Evolutionary conservation across 2,888 invertebrate species (phyloP).

Genomic region (Oegoconia quadripuncta): DNA sequence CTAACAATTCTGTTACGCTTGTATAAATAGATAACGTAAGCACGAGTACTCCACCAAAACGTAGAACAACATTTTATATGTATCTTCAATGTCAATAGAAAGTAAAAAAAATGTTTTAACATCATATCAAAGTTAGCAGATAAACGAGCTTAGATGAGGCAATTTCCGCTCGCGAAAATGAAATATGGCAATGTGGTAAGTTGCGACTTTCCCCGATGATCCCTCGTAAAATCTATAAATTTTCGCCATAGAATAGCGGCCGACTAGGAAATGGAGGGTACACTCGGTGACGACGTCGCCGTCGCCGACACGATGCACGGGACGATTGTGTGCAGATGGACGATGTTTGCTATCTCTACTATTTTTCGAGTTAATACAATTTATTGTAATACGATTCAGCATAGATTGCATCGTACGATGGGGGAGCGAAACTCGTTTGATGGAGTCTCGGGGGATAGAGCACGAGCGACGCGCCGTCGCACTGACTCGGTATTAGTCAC

Average conservation of each 20-base stretch:
- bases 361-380: slow-evolving; percentile 79
- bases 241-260: slow-evolving; percentile 47
- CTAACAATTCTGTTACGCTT: not conserved
- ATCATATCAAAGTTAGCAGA: slow-evolving; percentile 29
- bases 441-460: slow-evolving; percentile 68
- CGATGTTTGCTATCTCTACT: slow-evolving; percentile 76
- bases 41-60: no score
- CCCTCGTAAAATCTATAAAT: slow-evolving; percentile 76
- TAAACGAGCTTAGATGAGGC: slow-evolving; percentile 60
- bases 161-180: slow-evolving; percentile 68
- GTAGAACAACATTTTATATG: no score
- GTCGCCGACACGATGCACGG: slow-evolving; percentile 44
- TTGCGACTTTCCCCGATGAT: slow-evolving; percentile 65
- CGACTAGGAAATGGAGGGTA: slow-evolving; percentile 60
- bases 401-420: slow-evolving; percentile 75
- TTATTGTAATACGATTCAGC: slow-evolving; percentile 80
- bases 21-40: no score
- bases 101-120: slow-evolving; percentile 4
- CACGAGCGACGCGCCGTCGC: slow-evolving; percentile 55
- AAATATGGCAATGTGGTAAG: slow-evolving; percentile 71
- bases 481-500: slow-evolving; percentile 74
- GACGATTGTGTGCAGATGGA: slow-evolving; percentile 76
- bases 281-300: slow-evolving; percentile 38
- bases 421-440: slow-evolving; percentile 78
- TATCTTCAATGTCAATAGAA: no score